Evolutionary conservation across 2,888 invertebrate genomes (phyloP), one percentile per base, ranked within the genome.

Genomic region (Nebria salina): DNA sequence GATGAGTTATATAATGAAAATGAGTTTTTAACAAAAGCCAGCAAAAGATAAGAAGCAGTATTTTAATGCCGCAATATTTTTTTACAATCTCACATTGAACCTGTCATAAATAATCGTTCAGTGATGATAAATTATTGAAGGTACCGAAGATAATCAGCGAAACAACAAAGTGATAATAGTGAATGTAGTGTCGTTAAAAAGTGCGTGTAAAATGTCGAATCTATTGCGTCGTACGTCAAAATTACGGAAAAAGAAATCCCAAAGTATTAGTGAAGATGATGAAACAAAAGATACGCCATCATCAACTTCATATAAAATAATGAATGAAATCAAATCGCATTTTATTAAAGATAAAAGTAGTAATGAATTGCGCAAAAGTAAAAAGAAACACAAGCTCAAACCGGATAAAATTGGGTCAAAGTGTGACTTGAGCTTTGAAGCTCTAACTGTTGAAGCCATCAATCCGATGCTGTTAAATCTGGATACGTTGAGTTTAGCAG

Each of bases 261-360:
- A 43, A 76, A 13, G 43, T 15, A n/a, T 65, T 13, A 76, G 15
- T 13, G 81, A 81, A 72, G 72, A 80, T 15, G 72, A 81, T 65
- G 65, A 41, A 26, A 6, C 43, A 43, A 13, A 1, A 7, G 78
- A 80, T 3, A 70, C 26, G 26, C 8, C 54, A 54, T 54, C 54
- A 54, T 70, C 80, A 68, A 75, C 66, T 11, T 68, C 80, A 11
- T 66, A 68, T 26, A 80, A 80, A 70, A 66, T 78, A n/a, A 78
- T 78, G 78, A 65, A 78, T 7, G 78, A 78, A 66, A 78, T 78
- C 43, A 78, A 78, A 66, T 78, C 78, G 4, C 78, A 78, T 78
- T 80, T 80, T 15, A 54, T 54, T 0, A 81, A 81, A 65, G 81
- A 81, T 13, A 81, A 76, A 72, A 76, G 54, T 54, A 34, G 26